Percentiles rank a stretch among this genome's conserved stretches.
Conservation (phyloP, 2,888 invertebrate species). For the Pyrrhia umbra region DNA sequence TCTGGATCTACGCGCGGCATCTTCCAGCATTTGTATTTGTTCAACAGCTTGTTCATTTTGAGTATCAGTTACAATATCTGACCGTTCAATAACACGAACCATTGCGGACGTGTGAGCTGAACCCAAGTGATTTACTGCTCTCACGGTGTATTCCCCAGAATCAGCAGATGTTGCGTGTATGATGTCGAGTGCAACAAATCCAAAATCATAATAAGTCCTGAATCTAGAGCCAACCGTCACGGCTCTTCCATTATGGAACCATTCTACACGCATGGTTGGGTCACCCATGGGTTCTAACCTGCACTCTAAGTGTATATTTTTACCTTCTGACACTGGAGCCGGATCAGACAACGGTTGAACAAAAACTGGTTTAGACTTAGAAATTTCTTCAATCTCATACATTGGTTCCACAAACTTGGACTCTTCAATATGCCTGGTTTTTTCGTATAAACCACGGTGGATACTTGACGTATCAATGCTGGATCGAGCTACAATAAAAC, state of each 20-base stretch:
- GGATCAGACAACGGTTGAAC: conserved; percentile 96
- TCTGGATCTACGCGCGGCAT: conserved; percentile 92
- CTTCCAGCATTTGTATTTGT: conserved; percentile 97
- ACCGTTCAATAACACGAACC: conserved; percentile 95
- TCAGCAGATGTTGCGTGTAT: conserved; percentile 98
- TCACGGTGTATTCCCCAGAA: conserved; percentile 98
- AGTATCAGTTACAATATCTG: conserved; percentile 96
- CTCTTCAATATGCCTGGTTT: conserved; percentile 96
- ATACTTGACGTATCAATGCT: conserved; percentile 97
- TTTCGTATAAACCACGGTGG: conserved; percentile 96
- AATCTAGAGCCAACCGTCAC: conserved; percentile 97
- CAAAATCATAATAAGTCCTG: conserved; percentile 98
- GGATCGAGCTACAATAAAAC: conserved; percentile 93
- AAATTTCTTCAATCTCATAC: conserved; percentile 97
- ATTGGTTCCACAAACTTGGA: conserved; percentile 96
- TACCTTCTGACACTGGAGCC: conserved; percentile 96
- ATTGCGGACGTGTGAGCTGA: conserved; percentile 97
- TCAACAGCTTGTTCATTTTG: conserved; percentile 98
- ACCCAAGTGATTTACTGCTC: conserved; percentile 98
- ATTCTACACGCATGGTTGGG: conserved; percentile 98
- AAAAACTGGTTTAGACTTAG: conserved; percentile 98
- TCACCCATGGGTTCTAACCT: conserved; percentile 98
- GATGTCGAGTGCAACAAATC: conserved; percentile 98
- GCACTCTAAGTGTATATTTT: conserved; percentile 97
- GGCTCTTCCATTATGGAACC: conserved; percentile 98